Conservation (phyloP, 2,888 invertebrate species). For the Orthosia gracilis region DNA sequence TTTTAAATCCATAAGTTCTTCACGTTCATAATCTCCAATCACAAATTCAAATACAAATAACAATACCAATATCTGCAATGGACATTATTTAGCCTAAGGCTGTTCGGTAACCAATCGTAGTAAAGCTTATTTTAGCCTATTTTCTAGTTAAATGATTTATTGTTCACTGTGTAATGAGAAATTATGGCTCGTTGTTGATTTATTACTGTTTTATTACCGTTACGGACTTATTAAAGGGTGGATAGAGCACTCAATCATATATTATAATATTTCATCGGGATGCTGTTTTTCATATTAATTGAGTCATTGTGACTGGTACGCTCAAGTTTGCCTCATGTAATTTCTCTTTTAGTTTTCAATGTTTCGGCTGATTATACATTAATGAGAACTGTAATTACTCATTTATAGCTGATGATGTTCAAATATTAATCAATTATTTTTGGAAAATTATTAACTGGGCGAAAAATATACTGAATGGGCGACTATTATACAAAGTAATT, state of each 20-base stretch:
- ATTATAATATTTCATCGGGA: conserved; percentile 52
- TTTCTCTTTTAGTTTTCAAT: conserved; percentile 28
- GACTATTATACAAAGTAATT: too few species aligned
- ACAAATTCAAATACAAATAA: conserved; percentile 24
- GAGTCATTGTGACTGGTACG: conserved; percentile 30
- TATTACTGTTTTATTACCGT: conserved; percentile 51
- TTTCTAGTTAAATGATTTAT: conserved; percentile 71
- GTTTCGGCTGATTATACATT: conserved; percentile 4
- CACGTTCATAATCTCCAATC: background rate
- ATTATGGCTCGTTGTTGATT: conserved; percentile 61
- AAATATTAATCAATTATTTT: conserved; percentile 1
- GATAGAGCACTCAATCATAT: conserved; percentile 46
- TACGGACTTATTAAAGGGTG: conserved; percentile 43
- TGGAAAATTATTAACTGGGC: too few species aligned
- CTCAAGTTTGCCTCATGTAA: conserved; percentile 21
- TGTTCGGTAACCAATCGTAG: conserved; percentile 41
- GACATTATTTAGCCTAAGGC: conserved; percentile 24
- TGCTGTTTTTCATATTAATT: conserved; percentile 52
- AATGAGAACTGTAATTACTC: conserved; percentile 24
- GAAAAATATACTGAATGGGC: too few species aligned
- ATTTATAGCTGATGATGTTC: background rate
- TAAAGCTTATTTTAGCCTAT: conserved; percentile 62
- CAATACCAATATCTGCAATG: conserved; percentile 25
- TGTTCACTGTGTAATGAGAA: conserved; percentile 65
- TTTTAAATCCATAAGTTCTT: background rate